phyloP scores from a whole-genome alignment of 2,113 vertebrate genomes.

The Bombycilla garrulus region DNA sequence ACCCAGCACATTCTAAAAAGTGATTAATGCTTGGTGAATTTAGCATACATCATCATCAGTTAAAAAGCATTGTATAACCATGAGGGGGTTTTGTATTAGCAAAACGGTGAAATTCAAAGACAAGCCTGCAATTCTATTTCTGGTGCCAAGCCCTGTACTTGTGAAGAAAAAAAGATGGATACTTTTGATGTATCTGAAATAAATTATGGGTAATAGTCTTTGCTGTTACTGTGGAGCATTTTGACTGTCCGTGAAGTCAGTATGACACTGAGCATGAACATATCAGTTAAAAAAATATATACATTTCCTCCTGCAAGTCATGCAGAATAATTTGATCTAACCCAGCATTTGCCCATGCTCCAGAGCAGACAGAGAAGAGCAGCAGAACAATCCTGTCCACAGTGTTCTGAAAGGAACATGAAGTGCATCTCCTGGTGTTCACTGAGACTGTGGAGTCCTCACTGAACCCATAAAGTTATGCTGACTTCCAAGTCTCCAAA shows the following conservation, averaged over 20 bases:
- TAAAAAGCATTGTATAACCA: neutral
- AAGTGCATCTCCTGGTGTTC: neutral
- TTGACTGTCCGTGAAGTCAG: neutral
- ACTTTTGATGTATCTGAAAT: neutral
- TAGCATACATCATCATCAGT: neutral
- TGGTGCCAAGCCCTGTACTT: neutral
- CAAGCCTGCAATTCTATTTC: neutral
- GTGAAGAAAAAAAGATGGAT: neutral
- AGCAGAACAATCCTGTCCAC: neutral
- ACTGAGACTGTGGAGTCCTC: neutral
- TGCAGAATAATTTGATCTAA: neutral
- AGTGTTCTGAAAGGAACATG: neutral
- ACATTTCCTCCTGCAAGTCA: neutral
- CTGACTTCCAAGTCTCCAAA: neutral
- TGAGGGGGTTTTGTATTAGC: neutral
- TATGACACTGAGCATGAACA: neutral
- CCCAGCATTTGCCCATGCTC: fast-evolving
- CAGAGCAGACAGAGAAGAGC: neutral
- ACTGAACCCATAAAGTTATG: neutral
- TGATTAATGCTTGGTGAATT: conserved; percentile 29
- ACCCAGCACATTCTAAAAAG: neutral
- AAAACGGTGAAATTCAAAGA: conserved; percentile 7
- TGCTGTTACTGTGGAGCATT: neutral
- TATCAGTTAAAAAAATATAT: neutral
- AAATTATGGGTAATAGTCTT: neutral